A percentile compares a stretch with the other conserved stretches of the same genome.
phyloP scores from a whole-genome alignment of 2,888 invertebrate species.

The Scaptodrosophila latifasciaeformis region DNA sequence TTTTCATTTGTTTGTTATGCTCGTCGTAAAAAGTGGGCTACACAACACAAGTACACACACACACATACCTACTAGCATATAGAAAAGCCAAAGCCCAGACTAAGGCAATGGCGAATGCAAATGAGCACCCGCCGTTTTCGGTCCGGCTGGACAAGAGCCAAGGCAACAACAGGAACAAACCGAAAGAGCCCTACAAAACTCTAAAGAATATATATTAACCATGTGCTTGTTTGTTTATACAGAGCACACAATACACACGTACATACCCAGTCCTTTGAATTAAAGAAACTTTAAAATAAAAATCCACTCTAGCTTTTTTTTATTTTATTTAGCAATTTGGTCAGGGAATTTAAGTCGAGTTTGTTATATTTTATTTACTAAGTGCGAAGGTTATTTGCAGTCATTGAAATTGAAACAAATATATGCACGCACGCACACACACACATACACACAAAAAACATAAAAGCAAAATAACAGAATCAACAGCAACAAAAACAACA shows the following conservation, averaged over 20 bases:
- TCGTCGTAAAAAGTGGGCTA: slow-evolving; percentile 17
- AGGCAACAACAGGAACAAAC: slow-evolving; percentile 5
- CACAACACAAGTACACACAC: slow-evolving; percentile 18
- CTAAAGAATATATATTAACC: too few species aligned
- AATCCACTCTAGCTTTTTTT: slow-evolving; percentile 39
- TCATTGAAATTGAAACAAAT: slow-evolving; percentile 68
- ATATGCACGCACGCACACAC: slow-evolving; percentile 27
- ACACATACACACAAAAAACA: slow-evolving; percentile 30
- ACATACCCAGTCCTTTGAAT: not conserved
- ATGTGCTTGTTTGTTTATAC: too few species aligned
- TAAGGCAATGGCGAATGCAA: slow-evolving; percentile 43
- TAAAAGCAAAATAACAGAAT: slow-evolving; percentile 6
- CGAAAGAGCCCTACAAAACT: slow-evolving; percentile 7
- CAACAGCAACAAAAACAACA: slow-evolving; percentile 21
- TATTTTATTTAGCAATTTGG: slow-evolving; percentile 64
- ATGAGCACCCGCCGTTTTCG: slow-evolving; percentile 39
- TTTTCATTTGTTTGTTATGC: slow-evolving; percentile 32
- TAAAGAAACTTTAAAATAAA: slow-evolving; percentile 10
- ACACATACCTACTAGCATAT: not conserved
- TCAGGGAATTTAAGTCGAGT: slow-evolving; percentile 44
- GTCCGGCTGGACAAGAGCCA: slow-evolving; percentile 28
- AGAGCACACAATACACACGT: not conserved
- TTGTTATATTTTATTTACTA: slow-evolving; percentile 68
- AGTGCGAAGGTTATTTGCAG: slow-evolving; percentile 69
- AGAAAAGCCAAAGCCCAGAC: not conserved